Conservation (phyloP, 2,113 vertebrate species). For the Plecturocebus donacophilus region DNA sequence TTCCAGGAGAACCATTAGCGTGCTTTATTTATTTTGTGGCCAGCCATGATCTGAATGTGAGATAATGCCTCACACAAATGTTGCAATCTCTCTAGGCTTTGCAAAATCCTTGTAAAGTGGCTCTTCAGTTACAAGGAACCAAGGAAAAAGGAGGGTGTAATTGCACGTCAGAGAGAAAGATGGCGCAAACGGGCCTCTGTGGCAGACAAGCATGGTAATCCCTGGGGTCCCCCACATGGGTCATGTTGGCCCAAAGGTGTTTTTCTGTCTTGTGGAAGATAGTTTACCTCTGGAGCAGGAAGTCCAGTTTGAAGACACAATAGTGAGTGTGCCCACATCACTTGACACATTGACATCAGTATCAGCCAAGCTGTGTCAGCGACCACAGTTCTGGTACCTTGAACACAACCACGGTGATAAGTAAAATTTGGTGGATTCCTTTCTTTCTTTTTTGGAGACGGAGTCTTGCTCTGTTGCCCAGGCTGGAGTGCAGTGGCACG, state of each 20-base stretch:
- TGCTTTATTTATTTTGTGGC: neutral
- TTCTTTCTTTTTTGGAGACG: too few species aligned
- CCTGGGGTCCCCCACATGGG: neutral
- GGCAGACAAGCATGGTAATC: neutral
- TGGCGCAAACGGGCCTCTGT: fast-evolving
- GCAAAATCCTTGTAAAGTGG: neutral
- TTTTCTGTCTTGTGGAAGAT: neutral
- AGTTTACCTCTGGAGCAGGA: neutral
- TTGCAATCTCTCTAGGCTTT: neutral
- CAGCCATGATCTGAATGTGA: neutral
- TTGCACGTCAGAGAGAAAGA: neutral
- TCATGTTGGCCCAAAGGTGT: neutral
- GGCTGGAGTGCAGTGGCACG: too few species aligned
- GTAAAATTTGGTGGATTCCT: too few species aligned
- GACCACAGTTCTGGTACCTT: neutral
- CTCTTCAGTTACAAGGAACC: neutral
- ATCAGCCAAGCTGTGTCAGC: neutral
- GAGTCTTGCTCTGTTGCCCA: too few species aligned
- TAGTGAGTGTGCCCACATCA: neutral
- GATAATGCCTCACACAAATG: neutral
- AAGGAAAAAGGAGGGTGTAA: neutral
- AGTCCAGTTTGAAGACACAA: neutral
- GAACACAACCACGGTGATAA: neutral
- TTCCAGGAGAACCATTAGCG: neutral
- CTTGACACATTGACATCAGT: neutral